Percentiles rank a stretch among this genome's conserved stretches.
Evolutionary conservation across 2,113 vertebrate species (phyloP).

Genomic region (Pygathrix nemaeus): DNA sequence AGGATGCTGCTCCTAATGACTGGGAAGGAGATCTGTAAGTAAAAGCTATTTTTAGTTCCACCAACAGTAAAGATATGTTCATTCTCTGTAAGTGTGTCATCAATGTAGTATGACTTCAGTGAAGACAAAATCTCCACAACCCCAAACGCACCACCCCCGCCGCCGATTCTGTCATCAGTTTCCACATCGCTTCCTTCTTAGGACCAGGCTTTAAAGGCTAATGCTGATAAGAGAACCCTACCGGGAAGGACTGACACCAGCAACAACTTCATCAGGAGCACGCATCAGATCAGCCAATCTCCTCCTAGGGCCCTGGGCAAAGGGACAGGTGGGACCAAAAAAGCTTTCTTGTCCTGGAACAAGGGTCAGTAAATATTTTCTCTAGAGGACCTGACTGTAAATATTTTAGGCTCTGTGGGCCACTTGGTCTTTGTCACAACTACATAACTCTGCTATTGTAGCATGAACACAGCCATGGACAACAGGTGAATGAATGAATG

Average conservation of each 20-base stretch:
- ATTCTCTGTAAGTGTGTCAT: background rate
- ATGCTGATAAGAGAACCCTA: background rate
- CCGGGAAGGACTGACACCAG: background rate
- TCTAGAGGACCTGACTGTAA: background rate
- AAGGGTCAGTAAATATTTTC: background rate
- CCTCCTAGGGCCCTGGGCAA: background rate
- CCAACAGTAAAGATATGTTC: background rate
- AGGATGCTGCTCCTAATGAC: background rate
- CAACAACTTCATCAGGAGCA: background rate
- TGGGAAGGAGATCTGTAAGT: background rate
- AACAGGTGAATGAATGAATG: fast-evolving
- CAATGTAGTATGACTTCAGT: background rate
- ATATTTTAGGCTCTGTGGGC: background rate
- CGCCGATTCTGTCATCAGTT: background rate
- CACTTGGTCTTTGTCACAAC: background rate
- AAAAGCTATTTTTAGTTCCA: background rate
- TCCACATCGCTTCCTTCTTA: background rate
- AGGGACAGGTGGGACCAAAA: background rate
- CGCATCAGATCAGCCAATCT: background rate
- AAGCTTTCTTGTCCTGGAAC: background rate
- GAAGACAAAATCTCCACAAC: background rate
- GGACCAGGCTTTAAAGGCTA: background rate
- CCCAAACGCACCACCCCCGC: background rate
- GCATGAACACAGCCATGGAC: background rate
- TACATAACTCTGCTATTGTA: background rate